Evolutionary conservation across 2,888 invertebrate genomes (phyloP).

Genomic region (Coenonympha glycerion): DNA sequence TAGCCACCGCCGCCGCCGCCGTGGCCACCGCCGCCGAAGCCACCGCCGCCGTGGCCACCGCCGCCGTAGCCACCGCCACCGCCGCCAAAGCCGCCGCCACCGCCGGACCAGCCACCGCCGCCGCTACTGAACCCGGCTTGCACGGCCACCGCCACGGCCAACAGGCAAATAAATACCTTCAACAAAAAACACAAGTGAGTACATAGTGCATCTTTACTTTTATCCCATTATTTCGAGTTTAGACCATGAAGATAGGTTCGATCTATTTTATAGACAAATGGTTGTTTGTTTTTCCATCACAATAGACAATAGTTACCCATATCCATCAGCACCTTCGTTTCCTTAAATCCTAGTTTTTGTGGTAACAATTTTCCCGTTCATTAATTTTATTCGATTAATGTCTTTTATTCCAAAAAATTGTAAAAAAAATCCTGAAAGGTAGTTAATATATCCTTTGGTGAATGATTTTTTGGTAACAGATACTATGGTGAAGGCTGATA

Average conservation of each 20-base stretch:
- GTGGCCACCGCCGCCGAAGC: constrained; percentile 46
- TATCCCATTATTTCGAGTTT: too few species aligned
- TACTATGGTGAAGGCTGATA: constrained; percentile 1
- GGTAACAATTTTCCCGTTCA: too few species aligned
- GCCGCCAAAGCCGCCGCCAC: constrained; percentile 39
- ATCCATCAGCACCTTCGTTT: too few species aligned
- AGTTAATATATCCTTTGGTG: too few species aligned
- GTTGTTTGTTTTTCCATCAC: too few species aligned
- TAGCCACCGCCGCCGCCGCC: constrained; percentile 41
- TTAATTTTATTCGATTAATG: too few species aligned
- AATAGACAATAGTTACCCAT: too few species aligned
- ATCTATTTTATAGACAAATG: too few species aligned
- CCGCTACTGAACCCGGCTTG: constrained; percentile 58
- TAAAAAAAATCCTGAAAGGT: too few species aligned
- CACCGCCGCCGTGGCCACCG: constrained; percentile 38
- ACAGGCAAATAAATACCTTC: constrained; percentile 66
- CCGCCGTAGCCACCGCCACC: constrained; percentile 33
- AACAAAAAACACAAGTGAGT: not conserved
- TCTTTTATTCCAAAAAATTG: too few species aligned
- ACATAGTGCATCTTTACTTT: not conserved
- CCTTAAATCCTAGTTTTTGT: too few species aligned
- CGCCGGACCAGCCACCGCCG: constrained; percentile 28
- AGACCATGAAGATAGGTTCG: too few species aligned
- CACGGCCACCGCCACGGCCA: constrained; percentile 56
- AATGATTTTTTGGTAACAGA: not conserved